Evolutionary conservation across 2,113 vertebrate genomes (phyloP).

Genomic region (Crotalus horridus): DNA sequence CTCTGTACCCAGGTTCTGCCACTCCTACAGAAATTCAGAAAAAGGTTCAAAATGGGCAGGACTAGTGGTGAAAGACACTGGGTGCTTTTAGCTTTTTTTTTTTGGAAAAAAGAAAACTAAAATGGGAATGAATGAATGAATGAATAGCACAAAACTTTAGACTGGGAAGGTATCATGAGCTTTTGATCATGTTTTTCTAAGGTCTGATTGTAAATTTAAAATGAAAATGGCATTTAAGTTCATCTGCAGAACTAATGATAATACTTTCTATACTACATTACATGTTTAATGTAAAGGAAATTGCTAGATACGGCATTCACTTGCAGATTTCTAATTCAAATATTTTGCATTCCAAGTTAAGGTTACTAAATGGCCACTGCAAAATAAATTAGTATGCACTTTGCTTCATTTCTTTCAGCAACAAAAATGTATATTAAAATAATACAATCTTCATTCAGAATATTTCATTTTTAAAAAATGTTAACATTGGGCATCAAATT

Average conservation of each 20-base stretch:
- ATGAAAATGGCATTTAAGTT: neutral
- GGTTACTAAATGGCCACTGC: neutral
- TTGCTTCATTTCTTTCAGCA: neutral
- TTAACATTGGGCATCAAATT: neutral
- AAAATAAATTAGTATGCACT: slow-evolving; percentile 24
- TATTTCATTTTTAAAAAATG: neutral
- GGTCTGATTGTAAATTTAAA: neutral
- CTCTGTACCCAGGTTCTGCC: neutral
- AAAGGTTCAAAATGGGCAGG: neutral
- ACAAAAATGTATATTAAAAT: neutral
- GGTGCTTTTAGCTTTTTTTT: neutral
- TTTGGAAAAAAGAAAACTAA: neutral
- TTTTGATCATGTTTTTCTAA: neutral
- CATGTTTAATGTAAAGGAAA: slow-evolving; percentile 5
- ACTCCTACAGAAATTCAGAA: neutral
- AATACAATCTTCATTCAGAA: neutral
- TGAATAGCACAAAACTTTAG: neutral
- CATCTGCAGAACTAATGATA: neutral
- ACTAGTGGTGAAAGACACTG: neutral
- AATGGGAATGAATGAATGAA: neutral
- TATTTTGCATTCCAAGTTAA: slow-evolving; percentile 14
- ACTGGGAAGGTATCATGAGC: neutral
- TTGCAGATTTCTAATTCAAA: slow-evolving; percentile 11
- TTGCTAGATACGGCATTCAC: slow-evolving; percentile 8
- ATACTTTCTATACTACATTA: neutral